A percentile compares a stretch with the other conserved stretches of the same genome.
These are phyloP conservation scores for Thalassaphorura encarpata DNA, from an alignment of 1,140 invertebrate genomes.

Conservation along the genomic window DNA sequence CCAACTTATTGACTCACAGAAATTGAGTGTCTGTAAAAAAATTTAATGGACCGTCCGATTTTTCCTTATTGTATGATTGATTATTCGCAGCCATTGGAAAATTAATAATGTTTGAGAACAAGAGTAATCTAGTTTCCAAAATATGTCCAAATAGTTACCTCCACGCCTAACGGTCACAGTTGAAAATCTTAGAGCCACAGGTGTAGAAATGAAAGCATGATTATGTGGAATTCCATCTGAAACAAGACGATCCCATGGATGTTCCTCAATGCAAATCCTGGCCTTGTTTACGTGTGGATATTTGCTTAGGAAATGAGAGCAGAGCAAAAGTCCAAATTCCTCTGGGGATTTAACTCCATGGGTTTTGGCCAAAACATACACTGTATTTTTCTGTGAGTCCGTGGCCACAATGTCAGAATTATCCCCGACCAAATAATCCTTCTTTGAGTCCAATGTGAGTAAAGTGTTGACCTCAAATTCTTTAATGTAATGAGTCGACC, in stretches of 20 bases:
- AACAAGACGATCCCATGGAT: constrained; percentile 58
- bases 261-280: constrained; percentile 54
- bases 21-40: too few relatives aligned
- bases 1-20: too few relatives aligned
- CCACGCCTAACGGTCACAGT: constrained; percentile 51
- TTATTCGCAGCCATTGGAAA: too few relatives aligned
- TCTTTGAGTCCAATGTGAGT: constrained; percentile 54
- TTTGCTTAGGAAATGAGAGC: constrained; percentile 57
- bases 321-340: constrained; percentile 56
- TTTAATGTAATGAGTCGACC: constrained; percentile 52
- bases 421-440: constrained; percentile 50
- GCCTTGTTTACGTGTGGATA: constrained; percentile 58
- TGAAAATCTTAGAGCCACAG: constrained; percentile 50
- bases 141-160: constrained; percentile 41
- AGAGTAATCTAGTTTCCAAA: too few relatives aligned
- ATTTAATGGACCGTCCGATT: too few relatives aligned
- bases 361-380: constrained; percentile 66
- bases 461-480: constrained; percentile 62
- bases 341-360: constrained; percentile 58
- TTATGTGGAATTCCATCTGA: constrained; percentile 50
- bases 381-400: constrained; percentile 70
- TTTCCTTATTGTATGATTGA: too few relatives aligned
- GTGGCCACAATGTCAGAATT: constrained; percentile 65
- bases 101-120: too few relatives aligned
- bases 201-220: constrained; percentile 59